phyloP scores from a whole-genome alignment of 2,797 vertebrate genomes.

The Micromesistius poutassou region DNA sequence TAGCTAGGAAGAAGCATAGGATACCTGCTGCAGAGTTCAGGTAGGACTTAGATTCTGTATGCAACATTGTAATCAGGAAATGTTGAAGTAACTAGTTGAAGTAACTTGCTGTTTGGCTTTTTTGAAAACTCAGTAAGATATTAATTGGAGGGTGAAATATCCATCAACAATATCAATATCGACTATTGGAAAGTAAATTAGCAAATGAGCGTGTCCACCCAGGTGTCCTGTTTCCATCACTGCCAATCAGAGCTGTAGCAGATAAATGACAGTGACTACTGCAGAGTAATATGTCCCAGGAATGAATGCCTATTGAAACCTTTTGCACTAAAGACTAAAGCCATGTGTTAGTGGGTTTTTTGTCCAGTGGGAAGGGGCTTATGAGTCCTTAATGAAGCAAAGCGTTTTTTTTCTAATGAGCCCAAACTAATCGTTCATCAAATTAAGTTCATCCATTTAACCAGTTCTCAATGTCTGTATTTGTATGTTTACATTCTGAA shows the following conservation, averaged over 20 bases:
- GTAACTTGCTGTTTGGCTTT: neutral
- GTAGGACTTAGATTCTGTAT: slow-evolving; percentile 9
- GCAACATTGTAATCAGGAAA: neutral
- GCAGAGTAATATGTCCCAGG: too few species aligned
- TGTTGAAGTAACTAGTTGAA: neutral
- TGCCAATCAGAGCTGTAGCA: too few species aligned
- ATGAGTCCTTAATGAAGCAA: neutral
- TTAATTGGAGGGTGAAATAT: neutral
- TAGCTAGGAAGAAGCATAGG: slow-evolving; percentile 31
- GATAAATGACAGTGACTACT: too few species aligned
- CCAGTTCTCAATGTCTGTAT: neutral
- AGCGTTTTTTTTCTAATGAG: neutral
- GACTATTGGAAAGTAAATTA: neutral
- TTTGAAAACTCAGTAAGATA: neutral
- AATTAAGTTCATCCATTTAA: neutral
- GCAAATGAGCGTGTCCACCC: too few species aligned
- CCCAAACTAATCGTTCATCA: neutral
- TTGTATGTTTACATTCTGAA: neutral
- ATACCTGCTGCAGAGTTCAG: slow-evolving; percentile 5
- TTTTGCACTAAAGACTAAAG: too few species aligned
- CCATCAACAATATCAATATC: neutral
- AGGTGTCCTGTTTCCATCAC: too few species aligned
- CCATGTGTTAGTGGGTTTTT: too few species aligned
- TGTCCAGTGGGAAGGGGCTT: neutral
- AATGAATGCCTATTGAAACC: too few species aligned